Conservation (phyloP, 1,140 invertebrate genomes). For the Bombus difficillimus region DNA sequence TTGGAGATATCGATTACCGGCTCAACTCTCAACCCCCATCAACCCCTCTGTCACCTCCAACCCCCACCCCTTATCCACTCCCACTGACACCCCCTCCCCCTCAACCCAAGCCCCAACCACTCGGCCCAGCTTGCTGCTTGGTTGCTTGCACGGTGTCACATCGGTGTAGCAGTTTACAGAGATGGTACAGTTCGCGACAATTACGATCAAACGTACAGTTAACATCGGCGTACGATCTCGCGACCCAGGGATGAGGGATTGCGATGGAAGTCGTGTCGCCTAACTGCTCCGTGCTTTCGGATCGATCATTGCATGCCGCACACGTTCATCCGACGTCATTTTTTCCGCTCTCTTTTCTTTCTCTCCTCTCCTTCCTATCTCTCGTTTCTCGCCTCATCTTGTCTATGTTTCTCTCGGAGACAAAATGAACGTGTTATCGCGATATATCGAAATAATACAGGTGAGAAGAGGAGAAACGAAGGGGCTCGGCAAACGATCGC, state of each 20-base stretch:
- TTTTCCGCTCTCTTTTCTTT: not conserved
- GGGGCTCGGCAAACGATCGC: not conserved
- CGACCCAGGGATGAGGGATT: slow-evolving; percentile 33
- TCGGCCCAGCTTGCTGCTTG: slow-evolving; percentile 73
- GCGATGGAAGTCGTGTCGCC: slow-evolving; percentile 37
- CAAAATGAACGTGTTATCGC: not conserved
- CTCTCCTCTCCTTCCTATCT: too few species aligned
- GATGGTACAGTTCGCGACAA: slow-evolving; percentile 70
- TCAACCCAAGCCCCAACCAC: slow-evolving; percentile 62
- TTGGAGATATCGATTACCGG: slow-evolving; percentile 82
- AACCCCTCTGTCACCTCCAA: slow-evolving; percentile 74
- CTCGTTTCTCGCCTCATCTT: not conserved
- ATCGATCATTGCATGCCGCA: slow-evolving; percentile 26
- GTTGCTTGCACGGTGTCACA: slow-evolving; percentile 77
- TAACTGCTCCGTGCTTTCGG: slow-evolving; percentile 18
- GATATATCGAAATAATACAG: not conserved
- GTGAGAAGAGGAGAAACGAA: not conserved
- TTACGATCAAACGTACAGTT: slow-evolving; percentile 68
- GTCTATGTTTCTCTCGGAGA: too few species aligned
- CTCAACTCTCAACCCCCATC: slow-evolving; percentile 78
- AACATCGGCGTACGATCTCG: slow-evolving; percentile 58
- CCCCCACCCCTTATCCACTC: slow-evolving; percentile 63
- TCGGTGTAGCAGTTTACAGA: slow-evolving; percentile 79
- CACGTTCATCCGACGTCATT: not conserved
- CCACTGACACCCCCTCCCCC: slow-evolving; percentile 50